A percentile compares a stretch with the other conserved stretches of the same genome.
Conservation (phyloP, 2,797 vertebrate species). For the Urocyon cinereoargenteus region DNA sequence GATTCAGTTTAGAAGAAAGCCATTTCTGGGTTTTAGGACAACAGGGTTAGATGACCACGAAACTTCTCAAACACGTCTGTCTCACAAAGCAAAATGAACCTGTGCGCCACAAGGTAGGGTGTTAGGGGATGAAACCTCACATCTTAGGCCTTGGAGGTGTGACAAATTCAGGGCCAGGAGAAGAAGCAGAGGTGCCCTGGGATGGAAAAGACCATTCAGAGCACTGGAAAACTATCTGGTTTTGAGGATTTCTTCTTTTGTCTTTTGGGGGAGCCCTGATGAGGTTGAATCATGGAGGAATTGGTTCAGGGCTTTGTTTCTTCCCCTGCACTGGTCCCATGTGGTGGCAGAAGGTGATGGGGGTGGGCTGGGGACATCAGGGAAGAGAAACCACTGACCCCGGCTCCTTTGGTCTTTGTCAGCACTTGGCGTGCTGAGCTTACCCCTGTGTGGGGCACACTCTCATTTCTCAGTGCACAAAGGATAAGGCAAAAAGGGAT, state of each 20-base stretch:
- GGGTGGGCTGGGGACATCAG: fast-evolving
- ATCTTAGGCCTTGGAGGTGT: fast-evolving
- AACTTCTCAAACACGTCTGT: neutral
- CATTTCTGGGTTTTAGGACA: neutral
- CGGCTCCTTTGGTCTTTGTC: neutral
- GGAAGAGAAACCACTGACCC: neutral
- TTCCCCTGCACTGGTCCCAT: neutral
- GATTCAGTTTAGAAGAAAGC: neutral
- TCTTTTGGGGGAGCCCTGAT: neutral
- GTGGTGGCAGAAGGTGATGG: neutral
- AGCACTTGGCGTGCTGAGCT: neutral
- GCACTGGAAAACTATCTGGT: neutral
- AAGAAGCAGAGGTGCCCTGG: neutral
- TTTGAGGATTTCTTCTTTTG: neutral
- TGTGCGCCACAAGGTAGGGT: no score
- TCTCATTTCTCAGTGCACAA: neutral
- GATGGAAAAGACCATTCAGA: neutral
- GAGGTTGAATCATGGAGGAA: neutral
- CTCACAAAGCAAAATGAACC: neutral
- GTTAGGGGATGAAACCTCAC: neutral
- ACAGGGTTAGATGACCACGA: neutral
- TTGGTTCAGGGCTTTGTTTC: neutral
- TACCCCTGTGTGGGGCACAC: neutral
- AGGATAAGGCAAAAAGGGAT: neutral
- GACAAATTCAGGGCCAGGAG: neutral